Conservation (phyloP, 2,113 vertebrate genomes). For the Grantiella picta region DNA sequence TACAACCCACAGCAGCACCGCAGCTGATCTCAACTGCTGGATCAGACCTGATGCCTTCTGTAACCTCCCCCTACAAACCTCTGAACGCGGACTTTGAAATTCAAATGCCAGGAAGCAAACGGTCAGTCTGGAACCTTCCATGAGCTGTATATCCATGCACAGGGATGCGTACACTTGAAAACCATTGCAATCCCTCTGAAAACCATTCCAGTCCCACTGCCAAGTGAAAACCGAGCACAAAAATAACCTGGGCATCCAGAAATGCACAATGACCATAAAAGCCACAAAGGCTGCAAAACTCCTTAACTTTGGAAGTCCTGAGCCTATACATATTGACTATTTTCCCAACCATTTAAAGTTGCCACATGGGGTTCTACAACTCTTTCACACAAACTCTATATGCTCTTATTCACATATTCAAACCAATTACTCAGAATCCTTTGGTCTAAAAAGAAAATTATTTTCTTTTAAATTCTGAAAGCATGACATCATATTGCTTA, state of each 20-base stretch:
- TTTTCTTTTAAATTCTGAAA: constrained; percentile 44
- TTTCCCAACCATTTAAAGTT: background rate
- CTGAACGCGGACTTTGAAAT: accelerated
- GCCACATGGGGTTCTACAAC: background rate
- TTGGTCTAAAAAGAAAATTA: constrained; percentile 1
- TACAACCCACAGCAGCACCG: background rate
- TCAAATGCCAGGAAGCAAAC: background rate
- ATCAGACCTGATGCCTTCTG: background rate
- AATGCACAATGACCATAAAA: background rate
- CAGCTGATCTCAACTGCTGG: background rate
- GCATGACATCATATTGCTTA: constrained; percentile 49
- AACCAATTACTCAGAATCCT: background rate
- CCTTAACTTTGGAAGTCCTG: background rate
- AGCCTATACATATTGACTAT: background rate
- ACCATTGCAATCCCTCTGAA: background rate
- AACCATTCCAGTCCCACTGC: background rate
- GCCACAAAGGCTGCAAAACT: background rate
- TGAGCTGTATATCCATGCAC: accelerated
- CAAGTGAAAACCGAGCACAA: background rate
- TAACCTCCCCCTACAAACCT: background rate
- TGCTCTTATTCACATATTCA: background rate
- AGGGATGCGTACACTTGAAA: background rate
- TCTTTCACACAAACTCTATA: background rate
- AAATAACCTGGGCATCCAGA: background rate
- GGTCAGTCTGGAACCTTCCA: background rate